Percentiles rank a stretch among this genome's conserved stretches.
Evolutionary conservation across 2,888 invertebrate species (phyloP).

Genomic region (Agrochola macilenta): DNA sequence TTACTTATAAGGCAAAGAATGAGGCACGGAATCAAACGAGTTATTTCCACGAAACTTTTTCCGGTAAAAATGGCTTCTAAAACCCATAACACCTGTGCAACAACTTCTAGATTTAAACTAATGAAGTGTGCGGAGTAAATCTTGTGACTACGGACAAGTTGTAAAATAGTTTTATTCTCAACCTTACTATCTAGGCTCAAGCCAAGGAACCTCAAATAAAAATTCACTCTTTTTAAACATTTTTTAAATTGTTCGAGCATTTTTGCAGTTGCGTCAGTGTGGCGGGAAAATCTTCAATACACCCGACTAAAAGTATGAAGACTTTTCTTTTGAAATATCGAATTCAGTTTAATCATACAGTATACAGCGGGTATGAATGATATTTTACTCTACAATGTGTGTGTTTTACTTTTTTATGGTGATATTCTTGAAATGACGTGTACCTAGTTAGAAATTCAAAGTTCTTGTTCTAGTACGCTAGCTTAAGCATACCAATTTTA

Average conservation of each 20-base stretch:
- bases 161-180: constrained; percentile 5
- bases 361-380: neutral
- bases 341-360: constrained; percentile 31
- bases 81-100: constrained; percentile 36
- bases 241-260: constrained; percentile 47
- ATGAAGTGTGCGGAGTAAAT: constrained; percentile 31
- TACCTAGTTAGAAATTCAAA: no score
- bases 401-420: no score
- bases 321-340: constrained; percentile 7
- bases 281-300: neutral
- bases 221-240: constrained; percentile 43
- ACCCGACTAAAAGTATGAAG: neutral
- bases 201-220: constrained; percentile 43
- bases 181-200: constrained; percentile 25
- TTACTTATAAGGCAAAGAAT: constrained; percentile 28
- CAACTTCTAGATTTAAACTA: constrained; percentile 32
- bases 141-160: constrained; percentile 22
- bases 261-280: constrained; percentile 5
- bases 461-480: neutral
- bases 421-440: no score
- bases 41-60: constrained; percentile 55
- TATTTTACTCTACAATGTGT: constrained; percentile 15
- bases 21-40: constrained; percentile 49
- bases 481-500: no score
- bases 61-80: constrained; percentile 33